Evolutionary conservation across 2,113 vertebrate species (phyloP).

Genomic region (Coreoperca whiteheadi): DNA sequence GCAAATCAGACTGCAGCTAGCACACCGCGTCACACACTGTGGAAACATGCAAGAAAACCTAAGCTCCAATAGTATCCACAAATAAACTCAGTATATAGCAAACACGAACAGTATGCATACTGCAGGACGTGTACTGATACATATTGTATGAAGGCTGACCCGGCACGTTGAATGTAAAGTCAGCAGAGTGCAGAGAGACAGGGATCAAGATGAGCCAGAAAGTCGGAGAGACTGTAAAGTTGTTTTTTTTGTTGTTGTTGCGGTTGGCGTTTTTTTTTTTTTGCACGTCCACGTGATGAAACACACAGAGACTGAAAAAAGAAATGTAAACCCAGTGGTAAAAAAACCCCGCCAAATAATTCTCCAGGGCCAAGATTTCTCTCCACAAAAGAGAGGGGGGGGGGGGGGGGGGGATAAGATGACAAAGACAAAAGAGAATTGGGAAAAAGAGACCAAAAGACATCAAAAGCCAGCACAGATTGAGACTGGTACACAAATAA

Average conservation of each 20-base stretch:
- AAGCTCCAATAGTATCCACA: not conserved
- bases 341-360: not conserved
- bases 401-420: not conserved
- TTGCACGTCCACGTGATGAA: constrained; percentile 5
- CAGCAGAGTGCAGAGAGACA: not conserved
- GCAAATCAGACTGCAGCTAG: not conserved
- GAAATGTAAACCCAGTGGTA: not conserved
- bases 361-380: not conserved
- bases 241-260: no score
- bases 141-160: constrained; percentile 1
- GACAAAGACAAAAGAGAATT: constrained; percentile 41
- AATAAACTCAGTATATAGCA: not conserved
- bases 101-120: not conserved
- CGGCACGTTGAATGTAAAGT: not conserved
- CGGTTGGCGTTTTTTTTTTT: constrained; percentile 22
- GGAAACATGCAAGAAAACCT: not conserved
- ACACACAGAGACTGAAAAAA: not conserved
- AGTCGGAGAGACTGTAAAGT: not conserved
- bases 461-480: constrained; percentile 37
- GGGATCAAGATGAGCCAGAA: not conserved
- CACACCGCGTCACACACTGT: not conserved
- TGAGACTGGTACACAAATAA: constrained; percentile 42
- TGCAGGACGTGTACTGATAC: constrained; percentile 5
- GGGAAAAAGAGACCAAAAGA: constrained; percentile 9
- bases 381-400: not conserved